phyloP scores from a whole-genome alignment of 2,797 vertebrate species.

The Pagetopsis macropterus region DNA sequence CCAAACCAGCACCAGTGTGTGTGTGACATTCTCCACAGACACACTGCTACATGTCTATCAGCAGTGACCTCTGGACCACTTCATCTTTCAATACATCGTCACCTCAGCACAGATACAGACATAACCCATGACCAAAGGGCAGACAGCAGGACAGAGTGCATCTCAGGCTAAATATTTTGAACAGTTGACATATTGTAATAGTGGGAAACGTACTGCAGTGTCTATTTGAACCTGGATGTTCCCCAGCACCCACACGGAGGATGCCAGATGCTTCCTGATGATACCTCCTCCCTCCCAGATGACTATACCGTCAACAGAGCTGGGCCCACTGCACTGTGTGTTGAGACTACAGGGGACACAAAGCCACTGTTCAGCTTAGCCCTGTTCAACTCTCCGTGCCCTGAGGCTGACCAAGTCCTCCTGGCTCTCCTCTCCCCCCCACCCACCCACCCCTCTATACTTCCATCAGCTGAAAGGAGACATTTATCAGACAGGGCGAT shows the following conservation, averaged over 20 bases:
- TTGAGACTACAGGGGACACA: constrained; percentile 64
- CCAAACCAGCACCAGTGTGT: constrained; percentile 1
- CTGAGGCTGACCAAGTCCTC: constrained; percentile 55
- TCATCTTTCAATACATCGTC: constrained; percentile 60
- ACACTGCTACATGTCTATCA: constrained; percentile 40
- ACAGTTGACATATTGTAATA: constrained; percentile 17
- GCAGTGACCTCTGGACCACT: constrained; percentile 65
- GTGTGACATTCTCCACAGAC: constrained; percentile 10
- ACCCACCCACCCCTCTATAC: constrained; percentile 1
- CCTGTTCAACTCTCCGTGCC: constrained; percentile 39
- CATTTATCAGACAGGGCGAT: constrained; percentile 72
- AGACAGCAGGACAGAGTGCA: constrained; percentile 9
- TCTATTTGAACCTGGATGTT: constrained; percentile 50
- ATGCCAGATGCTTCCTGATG: constrained; percentile 77
- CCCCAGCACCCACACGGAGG: constrained; percentile 51
- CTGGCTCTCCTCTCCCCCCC: constrained; percentile 54
- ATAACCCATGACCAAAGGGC: constrained; percentile 59
- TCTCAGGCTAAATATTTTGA: constrained; percentile 11
- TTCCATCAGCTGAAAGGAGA: constrained; percentile 72
- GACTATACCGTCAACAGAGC: constrained; percentile 49
- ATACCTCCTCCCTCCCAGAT: constrained; percentile 36
- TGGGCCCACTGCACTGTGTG: constrained; percentile 61
- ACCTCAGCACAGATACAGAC: constrained; percentile 47
- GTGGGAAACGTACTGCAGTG: not conserved
- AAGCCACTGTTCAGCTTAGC: constrained; percentile 53